A percentile compares a stretch with the other conserved stretches of the same genome.
Evolutionary conservation across 2,797 vertebrate genomes (phyloP).

Genomic region (Labroides dimidiatus): DNA sequence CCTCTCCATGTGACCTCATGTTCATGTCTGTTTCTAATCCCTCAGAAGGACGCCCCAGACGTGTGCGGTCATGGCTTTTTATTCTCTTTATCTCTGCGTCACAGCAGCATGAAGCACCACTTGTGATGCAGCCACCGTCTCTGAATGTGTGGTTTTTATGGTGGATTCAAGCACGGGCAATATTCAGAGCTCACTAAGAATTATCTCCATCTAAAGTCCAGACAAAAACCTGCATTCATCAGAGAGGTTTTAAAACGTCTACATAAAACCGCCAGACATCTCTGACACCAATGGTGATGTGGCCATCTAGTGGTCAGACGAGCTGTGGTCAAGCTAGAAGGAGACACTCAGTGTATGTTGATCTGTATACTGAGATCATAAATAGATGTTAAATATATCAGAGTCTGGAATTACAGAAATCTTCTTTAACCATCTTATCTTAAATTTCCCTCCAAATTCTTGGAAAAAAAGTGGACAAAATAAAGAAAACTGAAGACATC

Average conservation of each 20-base stretch:
- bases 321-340: background rate
- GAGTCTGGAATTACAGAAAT: no score
- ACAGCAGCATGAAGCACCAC: constrained; percentile 5
- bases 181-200: constrained; percentile 25
- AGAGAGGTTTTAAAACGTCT: constrained; percentile 15
- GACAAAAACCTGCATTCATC: constrained; percentile 19
- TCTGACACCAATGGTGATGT: constrained; percentile 21
- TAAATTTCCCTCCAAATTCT: no score
- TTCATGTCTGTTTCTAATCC: constrained; percentile 34
- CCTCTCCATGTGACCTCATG: constrained; percentile 38
- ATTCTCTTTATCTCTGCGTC: constrained; percentile 20
- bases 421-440: no score
- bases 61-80: constrained; percentile 20
- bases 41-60: constrained; percentile 12
- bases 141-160: constrained; percentile 28
- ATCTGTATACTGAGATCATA: no score
- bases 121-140: constrained; percentile 16
- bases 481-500: no score
- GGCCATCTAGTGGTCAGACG: constrained; percentile 71
- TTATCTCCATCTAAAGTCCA: constrained; percentile 19
- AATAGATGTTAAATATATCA: no score
- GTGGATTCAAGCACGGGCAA: constrained; percentile 23
- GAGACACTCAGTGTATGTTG: no score
- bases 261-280: constrained; percentile 1
- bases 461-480: no score